phyloP scores from a whole-genome alignment of 2,113 vertebrate genomes.

The Neogale vison region DNA sequence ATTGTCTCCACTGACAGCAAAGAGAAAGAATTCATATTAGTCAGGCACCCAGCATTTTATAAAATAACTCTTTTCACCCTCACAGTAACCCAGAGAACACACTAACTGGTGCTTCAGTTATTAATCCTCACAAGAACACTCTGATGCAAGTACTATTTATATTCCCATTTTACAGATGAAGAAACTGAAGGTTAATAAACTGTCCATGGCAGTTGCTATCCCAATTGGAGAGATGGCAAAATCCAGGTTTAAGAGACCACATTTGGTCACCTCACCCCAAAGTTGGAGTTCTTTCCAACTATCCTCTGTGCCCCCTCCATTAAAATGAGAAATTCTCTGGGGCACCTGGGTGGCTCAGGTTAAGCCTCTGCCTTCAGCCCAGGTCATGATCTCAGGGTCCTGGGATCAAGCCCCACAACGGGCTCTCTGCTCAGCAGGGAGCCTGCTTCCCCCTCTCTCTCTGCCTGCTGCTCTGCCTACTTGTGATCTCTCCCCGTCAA shows the following conservation, averaged over 20 bases:
- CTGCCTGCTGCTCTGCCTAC: too few species aligned
- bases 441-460: too few species aligned
- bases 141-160: not conserved
- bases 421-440: too few species aligned
- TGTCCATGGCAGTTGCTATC: not conserved
- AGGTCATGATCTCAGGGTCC: too few species aligned
- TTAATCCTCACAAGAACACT: slow-evolving; percentile 13
- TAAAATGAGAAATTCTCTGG: slow-evolving; percentile 31
- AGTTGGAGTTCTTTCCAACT: not conserved
- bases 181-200: slow-evolving; percentile 9
- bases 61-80: slow-evolving; percentile 27
- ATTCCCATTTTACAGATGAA: slow-evolving; percentile 33
- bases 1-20: not conserved
- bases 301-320: not conserved
- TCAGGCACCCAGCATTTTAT: not conserved
- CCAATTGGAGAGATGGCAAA: slow-evolving; percentile 36
- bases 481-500: too few species aligned
- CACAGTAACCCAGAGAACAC: not conserved
- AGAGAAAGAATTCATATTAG: not conserved
- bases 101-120: not conserved
- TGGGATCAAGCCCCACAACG: too few species aligned
- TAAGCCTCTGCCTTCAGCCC: too few species aligned
- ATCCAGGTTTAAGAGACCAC: not conserved
- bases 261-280: not conserved
- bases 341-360: too few species aligned